These are phyloP conservation scores for Drosophila stalkeri DNA, from an alignment of 2,888 invertebrate species.

Conservation along the genomic window DNA sequence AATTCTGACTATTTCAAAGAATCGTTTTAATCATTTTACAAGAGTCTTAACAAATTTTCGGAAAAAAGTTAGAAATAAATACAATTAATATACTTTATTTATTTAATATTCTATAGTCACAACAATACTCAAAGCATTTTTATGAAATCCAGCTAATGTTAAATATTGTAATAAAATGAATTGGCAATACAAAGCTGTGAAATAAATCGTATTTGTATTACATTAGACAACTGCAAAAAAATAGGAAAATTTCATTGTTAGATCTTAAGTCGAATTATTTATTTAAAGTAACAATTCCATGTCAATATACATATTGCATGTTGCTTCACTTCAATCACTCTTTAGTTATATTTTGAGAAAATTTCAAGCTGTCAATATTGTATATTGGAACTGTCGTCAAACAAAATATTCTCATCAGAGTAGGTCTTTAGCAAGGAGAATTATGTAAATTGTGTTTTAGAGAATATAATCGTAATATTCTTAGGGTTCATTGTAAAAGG, in stretches of 20 bases:
- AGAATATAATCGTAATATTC: neutral
- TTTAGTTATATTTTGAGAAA: neutral
- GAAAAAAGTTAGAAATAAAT: neutral
- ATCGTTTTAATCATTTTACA: neutral
- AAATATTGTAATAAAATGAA: no score
- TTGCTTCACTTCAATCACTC: neutral
- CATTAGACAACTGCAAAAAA: no score
- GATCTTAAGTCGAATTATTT: no score
- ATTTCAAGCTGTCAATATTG: neutral
- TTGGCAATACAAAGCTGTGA: no score
- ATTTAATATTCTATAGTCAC: neutral
- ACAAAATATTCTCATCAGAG: neutral
- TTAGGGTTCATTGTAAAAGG: neutral
- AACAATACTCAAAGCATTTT: neutral
- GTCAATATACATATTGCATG: neutral
- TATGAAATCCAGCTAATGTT: no score
- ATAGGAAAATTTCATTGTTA: no score
- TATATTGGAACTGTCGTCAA: no score
- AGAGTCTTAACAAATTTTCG: neutral
- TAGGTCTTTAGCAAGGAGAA: neutral
- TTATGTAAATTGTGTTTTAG: constrained; percentile 1
- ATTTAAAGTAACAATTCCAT: neutral
- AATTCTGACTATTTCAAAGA: neutral
- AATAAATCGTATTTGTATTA: no score
- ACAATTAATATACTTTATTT: neutral